Evolutionary conservation across 2,113 vertebrate species (phyloP).

Genomic region (Tragelaphus strepsiceros): DNA sequence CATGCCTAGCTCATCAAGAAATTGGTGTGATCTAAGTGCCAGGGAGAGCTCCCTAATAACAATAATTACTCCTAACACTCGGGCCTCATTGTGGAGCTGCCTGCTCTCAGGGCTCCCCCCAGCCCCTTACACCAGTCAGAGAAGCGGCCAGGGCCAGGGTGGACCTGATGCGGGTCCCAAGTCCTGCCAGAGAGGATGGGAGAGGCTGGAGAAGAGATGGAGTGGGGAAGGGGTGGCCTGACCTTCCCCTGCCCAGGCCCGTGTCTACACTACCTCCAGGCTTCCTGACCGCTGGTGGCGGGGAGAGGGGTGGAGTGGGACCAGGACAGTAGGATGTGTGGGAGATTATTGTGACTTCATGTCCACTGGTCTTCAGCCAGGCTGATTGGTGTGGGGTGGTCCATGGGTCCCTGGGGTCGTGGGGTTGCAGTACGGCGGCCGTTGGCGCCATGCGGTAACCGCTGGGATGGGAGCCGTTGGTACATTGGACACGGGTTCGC

Average conservation of each 20-base stretch:
- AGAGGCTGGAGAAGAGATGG: neutral
- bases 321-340: neutral
- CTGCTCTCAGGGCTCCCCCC: neutral
- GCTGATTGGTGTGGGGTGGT: neutral
- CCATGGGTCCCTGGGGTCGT: accelerated
- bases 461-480: neutral
- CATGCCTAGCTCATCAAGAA: neutral
- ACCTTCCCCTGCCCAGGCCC: neutral
- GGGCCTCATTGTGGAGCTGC: neutral
- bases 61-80: neutral
- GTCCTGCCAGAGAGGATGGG: too few species aligned
- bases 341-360: neutral
- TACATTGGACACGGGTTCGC: neutral
- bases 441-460: accelerated
- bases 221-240: neutral
- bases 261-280: neutral
- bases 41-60: neutral
- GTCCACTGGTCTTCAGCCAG: neutral
- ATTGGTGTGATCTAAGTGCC: neutral
- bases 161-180: neutral
- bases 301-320: neutral
- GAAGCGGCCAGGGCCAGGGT: neutral
- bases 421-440: accelerated
- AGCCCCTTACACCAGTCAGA: neutral
- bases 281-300: accelerated